Conservation (phyloP, 2,113 vertebrate genomes). For the Oncorhynchus keta region DNA sequence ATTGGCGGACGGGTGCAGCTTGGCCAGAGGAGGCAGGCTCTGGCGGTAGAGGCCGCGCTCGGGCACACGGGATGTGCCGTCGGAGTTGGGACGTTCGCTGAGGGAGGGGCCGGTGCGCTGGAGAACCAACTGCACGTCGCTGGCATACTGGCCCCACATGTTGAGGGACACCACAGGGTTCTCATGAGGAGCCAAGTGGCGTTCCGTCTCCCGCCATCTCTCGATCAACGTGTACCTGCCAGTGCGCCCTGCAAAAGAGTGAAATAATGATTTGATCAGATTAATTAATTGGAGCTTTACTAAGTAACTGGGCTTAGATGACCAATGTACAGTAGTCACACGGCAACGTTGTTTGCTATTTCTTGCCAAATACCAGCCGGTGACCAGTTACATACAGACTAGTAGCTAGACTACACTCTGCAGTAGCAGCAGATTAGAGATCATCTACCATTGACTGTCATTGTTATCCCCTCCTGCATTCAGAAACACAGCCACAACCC, state of each 20-base stretch:
- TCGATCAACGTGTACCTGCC: conserved; percentile 94
- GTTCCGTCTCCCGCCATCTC: conserved; percentile 93
- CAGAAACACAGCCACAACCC: background rate
- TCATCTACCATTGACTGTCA: background rate
- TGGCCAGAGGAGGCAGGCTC: conserved; percentile 89
- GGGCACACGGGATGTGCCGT: conserved; percentile 78
- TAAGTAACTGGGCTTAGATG: background rate
- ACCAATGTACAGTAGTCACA: too few relatives aligned
- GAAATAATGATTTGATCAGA: background rate
- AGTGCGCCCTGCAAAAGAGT: conserved; percentile 79
- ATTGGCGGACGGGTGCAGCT: conserved; percentile 76
- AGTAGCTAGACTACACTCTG: too few relatives aligned
- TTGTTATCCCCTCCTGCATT: background rate
- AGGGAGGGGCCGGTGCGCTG: conserved; percentile 87
- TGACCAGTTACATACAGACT: background rate
- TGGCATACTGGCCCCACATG: conserved; percentile 96
- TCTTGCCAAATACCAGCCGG: too few relatives aligned
- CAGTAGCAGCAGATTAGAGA: too few relatives aligned
- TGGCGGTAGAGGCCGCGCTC: conserved; percentile 89
- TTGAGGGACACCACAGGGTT: conserved; percentile 92
- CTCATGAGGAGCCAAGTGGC: conserved; percentile 89
- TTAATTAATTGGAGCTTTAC: background rate
- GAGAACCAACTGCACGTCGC: conserved; percentile 92
- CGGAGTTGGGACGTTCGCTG: conserved; percentile 86
- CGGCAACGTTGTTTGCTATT: too few relatives aligned